Evolutionary conservation across 2,113 vertebrate species (phyloP).

Genomic region (Chitala chitala): DNA sequence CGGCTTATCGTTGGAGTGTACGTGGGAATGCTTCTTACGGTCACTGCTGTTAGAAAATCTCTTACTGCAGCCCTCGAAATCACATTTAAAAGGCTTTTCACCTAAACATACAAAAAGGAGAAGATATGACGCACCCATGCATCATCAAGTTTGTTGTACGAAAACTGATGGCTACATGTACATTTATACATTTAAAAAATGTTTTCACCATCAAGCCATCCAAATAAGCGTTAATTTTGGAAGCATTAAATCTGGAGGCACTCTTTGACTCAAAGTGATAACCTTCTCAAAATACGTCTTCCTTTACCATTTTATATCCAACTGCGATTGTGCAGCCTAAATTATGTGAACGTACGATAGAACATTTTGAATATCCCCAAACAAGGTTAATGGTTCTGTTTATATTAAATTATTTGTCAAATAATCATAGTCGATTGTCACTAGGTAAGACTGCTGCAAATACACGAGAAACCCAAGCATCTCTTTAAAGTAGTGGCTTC

Average conservation of each 20-base stretch:
- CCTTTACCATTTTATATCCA: no score
- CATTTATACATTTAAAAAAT: no score
- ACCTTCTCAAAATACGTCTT: no score
- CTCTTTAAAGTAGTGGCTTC: neutral
- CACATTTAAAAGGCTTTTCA: slow-evolving; percentile 68
- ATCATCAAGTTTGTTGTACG: no score
- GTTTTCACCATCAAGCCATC: no score
- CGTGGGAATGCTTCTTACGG: slow-evolving; percentile 59
- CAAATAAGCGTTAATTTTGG: no score
- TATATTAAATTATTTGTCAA: neutral
- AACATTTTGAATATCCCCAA: neutral
- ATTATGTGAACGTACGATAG: neutral
- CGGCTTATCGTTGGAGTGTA: slow-evolving; percentile 60
- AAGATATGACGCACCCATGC: slow-evolving; percentile 32
- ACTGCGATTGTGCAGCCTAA: no score
- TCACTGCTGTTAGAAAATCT: slow-evolving; percentile 65
- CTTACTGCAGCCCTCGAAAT: slow-evolving; percentile 65
- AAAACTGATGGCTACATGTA: no score
- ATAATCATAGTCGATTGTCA: neutral
- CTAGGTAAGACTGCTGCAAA: no score
- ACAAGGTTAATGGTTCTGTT: neutral
- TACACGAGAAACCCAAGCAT: neutral
- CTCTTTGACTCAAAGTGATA: no score
- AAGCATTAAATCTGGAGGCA: no score
- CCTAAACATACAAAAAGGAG: slow-evolving; percentile 57